phyloP scores from a whole-genome alignment of 2,797 vertebrate genomes.

The Streptopelia turtur region DNA sequence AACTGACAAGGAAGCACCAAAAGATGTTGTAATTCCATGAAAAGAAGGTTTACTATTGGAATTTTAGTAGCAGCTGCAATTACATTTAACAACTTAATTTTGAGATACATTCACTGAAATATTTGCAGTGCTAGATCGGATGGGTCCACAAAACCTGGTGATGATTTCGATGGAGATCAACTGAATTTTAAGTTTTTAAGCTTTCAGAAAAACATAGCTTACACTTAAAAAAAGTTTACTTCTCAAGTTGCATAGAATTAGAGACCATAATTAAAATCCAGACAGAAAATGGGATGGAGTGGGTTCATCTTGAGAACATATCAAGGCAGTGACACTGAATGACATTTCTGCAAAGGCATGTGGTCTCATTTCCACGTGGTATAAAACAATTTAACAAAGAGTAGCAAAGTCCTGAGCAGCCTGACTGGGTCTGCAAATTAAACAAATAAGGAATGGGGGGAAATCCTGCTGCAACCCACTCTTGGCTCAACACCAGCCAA shows the following conservation, averaged over 20 bases:
- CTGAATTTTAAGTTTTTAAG: not conserved
- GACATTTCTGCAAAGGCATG: not conserved
- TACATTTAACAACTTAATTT: not conserved
- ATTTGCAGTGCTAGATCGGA: not conserved
- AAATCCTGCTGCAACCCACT: not conserved
- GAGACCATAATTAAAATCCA: not conserved
- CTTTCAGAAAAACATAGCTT: accelerated
- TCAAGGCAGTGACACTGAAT: not conserved
- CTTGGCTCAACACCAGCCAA: not conserved
- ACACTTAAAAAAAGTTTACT: not conserved
- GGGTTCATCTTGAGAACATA: not conserved
- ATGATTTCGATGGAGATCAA: not conserved
- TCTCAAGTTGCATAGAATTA: not conserved
- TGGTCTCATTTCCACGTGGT: not conserved
- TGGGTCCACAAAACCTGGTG: not conserved
- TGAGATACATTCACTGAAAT: not conserved
- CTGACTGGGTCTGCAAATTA: not conserved
- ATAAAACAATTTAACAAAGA: not conserved
- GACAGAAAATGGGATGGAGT: not conserved
- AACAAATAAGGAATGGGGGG: not conserved
- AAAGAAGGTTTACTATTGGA: not conserved
- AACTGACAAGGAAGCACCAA: not conserved
- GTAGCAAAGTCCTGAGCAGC: not conserved
- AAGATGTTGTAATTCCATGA: not conserved
- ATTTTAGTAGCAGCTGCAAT: not conserved